phyloP scores from a whole-genome alignment of 2,888 invertebrate species.

The Eretmocerus hayati region DNA sequence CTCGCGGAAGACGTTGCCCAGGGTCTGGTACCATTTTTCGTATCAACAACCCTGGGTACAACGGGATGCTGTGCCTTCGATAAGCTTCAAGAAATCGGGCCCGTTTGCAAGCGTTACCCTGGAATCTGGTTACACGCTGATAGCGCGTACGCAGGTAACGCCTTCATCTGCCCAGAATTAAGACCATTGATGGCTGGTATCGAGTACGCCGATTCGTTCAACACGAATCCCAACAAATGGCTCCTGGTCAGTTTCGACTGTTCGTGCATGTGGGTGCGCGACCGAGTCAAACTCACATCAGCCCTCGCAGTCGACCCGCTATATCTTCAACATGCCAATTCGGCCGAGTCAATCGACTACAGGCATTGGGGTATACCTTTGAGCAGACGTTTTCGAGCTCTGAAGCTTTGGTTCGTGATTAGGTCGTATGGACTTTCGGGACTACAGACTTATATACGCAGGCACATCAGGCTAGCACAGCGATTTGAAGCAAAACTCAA shows the following conservation, averaged over 20 bases:
- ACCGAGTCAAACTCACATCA: conserved; percentile 68
- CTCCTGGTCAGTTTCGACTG: conserved; percentile 80
- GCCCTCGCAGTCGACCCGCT: conserved; percentile 82
- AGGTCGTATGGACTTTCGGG: conserved; percentile 75
- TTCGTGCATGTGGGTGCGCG: conserved; percentile 75
- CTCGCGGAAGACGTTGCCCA: conserved; percentile 66
- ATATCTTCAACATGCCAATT: conserved; percentile 76
- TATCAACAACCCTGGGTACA: conserved; percentile 75
- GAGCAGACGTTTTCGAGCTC: conserved; percentile 73
- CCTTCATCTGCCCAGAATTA: conserved; percentile 80
- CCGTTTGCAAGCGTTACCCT: conserved; percentile 56
- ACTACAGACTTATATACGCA: conserved; percentile 75
- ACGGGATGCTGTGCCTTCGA: conserved; percentile 81
- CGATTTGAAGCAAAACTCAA: conserved; percentile 64
- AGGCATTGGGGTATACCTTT: conserved; percentile 84
- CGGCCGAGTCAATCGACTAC: conserved; percentile 62
- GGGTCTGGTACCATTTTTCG: conserved; percentile 77
- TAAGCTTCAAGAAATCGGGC: conserved; percentile 69
- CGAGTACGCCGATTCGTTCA: conserved; percentile 77
- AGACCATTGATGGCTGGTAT: conserved; percentile 58
- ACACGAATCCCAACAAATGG: conserved; percentile 85
- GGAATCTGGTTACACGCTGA: conserved; percentile 83
- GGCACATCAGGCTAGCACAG: conserved; percentile 72
- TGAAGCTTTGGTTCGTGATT: conserved; percentile 85
- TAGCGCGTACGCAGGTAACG: conserved; percentile 80